Conservation (phyloP, 1,140 invertebrate genomes). For the Homarus americanus region DNA sequence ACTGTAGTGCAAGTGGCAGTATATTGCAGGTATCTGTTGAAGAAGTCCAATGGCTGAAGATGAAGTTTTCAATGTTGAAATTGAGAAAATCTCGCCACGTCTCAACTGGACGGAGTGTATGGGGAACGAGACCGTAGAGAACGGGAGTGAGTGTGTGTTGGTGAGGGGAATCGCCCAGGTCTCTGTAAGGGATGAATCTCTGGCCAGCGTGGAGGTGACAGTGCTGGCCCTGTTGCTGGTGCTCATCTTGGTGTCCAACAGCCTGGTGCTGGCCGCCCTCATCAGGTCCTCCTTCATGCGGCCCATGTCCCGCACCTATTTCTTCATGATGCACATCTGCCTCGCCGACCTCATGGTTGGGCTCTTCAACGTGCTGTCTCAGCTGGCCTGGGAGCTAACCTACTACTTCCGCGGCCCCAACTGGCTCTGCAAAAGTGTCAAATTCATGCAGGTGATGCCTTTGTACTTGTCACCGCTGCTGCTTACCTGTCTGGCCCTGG, state of each 20-base stretch:
- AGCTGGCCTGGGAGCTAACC: conserved; percentile 51
- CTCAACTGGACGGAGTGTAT: conserved; percentile 29
- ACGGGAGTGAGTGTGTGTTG: conserved; percentile 1
- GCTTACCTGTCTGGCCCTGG: conserved; percentile 41
- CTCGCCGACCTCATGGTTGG: conserved; percentile 46
- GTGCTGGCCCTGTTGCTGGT: conserved; percentile 27
- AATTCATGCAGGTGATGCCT: conserved; percentile 55
- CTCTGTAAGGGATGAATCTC: neutral
- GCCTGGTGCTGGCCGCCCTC: conserved; percentile 37
- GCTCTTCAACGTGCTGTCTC: conserved; percentile 38
- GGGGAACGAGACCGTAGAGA: neutral
- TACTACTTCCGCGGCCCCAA: conserved; percentile 44
- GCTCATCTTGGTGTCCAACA: conserved; percentile 43
- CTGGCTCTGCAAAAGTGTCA: conserved; percentile 43
- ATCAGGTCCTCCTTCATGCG: conserved; percentile 28
- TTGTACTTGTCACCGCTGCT: conserved; percentile 45
- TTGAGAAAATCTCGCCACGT: too few relatives aligned
- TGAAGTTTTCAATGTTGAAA: neutral
- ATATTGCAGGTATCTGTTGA: too few relatives aligned
- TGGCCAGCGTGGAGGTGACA: conserved; percentile 31
- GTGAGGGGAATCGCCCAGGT: too few relatives aligned
- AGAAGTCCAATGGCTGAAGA: neutral
- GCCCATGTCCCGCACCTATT: conserved; percentile 43
- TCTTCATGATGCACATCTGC: conserved; percentile 50
- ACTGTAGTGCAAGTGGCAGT: too few relatives aligned